A percentile compares a stretch with the other conserved stretches of the same genome.
Conservation (phyloP, 64 coral and sea anemone genomes). For the Trachythela sp. region DNA sequence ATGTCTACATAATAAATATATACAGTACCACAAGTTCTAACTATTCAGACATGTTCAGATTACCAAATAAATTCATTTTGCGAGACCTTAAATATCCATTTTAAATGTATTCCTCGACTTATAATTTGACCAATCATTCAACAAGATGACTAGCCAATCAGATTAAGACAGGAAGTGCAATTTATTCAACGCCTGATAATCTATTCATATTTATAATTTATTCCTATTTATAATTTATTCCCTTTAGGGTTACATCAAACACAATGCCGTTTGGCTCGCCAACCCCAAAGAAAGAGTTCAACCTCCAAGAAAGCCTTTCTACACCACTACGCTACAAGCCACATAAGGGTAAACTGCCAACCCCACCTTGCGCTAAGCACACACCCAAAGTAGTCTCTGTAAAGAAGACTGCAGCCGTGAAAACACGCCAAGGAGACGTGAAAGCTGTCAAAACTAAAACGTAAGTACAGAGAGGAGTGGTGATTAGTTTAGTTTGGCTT, state of each 20-base stretch:
- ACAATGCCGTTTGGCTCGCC: constrained; percentile 5
- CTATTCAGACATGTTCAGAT: too few species aligned
- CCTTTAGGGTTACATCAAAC: background rate
- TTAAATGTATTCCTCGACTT: background rate
- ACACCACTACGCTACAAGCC: constrained; percentile 80
- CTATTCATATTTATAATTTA: background rate
- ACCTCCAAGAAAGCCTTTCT: constrained; percentile 82
- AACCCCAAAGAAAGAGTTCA: constrained; percentile 73
- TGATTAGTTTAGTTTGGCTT: too few species aligned
- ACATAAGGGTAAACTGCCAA: constrained; percentile 75
- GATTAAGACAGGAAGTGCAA: background rate
- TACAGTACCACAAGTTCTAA: too few species aligned
- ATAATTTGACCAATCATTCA: background rate
- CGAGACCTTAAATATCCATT: too few species aligned
- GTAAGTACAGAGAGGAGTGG: background rate
- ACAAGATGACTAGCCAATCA: background rate
- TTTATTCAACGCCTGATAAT: background rate
- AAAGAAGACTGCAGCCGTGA: background rate
- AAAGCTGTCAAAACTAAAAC: background rate
- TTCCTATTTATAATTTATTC: background rate
- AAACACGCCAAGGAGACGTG: background rate
- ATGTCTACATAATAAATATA: too few species aligned
- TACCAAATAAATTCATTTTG: too few species aligned
- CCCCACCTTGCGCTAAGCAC: constrained; percentile 28
- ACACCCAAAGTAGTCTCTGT: background rate